phyloP scores from a whole-genome alignment of 2,113 vertebrate genomes.

The zebrafish (Danio rerio) region GRCz12tu NC_133177.1:39814001-39814500 shows the following conservation, averaged over 20 bases:
- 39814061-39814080: slow-evolving; percentile 95
- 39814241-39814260: slow-evolving; percentile 94
- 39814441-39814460: not conserved
- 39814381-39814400: slow-evolving; percentile 92
- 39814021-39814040: slow-evolving; percentile 12
- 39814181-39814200: slow-evolving; percentile 82
- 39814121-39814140: not conserved
- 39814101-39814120: slow-evolving; percentile 83
- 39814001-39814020: not conserved
- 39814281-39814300: not conserved
- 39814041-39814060: slow-evolving; percentile 89
- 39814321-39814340: slow-evolving; percentile 66
- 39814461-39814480: too few species aligned
- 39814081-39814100: slow-evolving; percentile 91
- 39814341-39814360: slow-evolving; percentile 95
- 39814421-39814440: not conserved
- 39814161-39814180: slow-evolving; percentile 5
- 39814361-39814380: slow-evolving; percentile 92
- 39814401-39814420: slow-evolving; percentile 86
- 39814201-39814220: slow-evolving; percentile 86
- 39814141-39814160: not conserved
- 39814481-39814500: too few species aligned
- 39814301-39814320: not conserved
- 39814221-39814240: slow-evolving; percentile 91
- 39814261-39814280: slow-evolving; percentile 64